Evolutionary conservation across 1,140 invertebrate genomes (phyloP), one percentile per base, ranked within the genome.

Genomic region (Caerostris darwini): DNA sequence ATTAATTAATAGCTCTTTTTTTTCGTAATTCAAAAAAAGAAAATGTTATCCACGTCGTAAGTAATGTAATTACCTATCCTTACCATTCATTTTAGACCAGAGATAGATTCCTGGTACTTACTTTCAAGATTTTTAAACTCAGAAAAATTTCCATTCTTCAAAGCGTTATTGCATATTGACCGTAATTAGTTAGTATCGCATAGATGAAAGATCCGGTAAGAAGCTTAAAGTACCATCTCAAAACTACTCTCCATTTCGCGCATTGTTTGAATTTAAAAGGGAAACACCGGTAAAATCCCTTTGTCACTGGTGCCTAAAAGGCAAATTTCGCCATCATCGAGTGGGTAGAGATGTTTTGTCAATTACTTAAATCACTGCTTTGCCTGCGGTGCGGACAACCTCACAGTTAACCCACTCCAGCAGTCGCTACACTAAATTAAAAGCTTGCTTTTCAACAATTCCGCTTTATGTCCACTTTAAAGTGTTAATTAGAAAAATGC

Each of bases 401-500:
- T 77, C 71, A 77, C 71, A 14, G 17, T 17, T 10, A 14, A 64
- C 12, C 7, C 71, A 53, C 34, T 77, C 71, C 71, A 77, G 50
- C 10, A 19, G 50, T 53, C 34, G 34, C 34, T 34, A 34, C 34
- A 34, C 34, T 67, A 67, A 17, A 17, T 67, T 67, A 67, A 67
- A 67, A 12, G 71, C 71, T 53, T 77, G 6, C 12, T 50, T 77
- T 50, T 77, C 12, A 77, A 77, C 34, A 53, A 77, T 50, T 50
- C 67, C 34, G 71, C 71, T 77, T 77, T 77, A 34, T 34, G 71
- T 77, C 71, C 71, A 77, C 71, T 77, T 77, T 77, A 77, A 50
- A 77, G 71, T 53, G 71, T 50, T 77, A 77, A 77, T 77, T 77
- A 77, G 34, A 77, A 77, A 77, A 77, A 77, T 77, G 69, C 19